Evolutionary conservation across 2,888 invertebrate genomes (phyloP), one percentile per base, ranked within the genome.

Genomic region (Masnerella sp.): DNA sequence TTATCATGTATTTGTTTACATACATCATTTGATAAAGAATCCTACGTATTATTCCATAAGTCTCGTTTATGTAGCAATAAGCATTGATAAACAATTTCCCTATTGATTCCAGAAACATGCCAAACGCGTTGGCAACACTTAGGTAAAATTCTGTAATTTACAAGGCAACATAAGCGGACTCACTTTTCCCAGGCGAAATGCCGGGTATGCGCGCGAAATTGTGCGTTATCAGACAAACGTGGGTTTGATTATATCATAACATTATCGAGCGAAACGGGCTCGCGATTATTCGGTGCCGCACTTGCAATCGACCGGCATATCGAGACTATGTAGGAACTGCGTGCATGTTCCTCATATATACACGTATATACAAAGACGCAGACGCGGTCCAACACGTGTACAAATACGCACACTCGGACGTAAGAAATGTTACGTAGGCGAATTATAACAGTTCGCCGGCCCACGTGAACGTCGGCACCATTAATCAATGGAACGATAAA

Each of bases 391-490:
- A n/a, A n/a, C 7, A 14, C 54, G 18, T 65, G 67, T 47, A 68
- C 64, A 67, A 43, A 68, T 65, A 58, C 28, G 11, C 0, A 28
- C 30, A 14, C 7, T 1, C 2, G 43, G 11, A 17, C 7, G 1
- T 32, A 72, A 20, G 45, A 61, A 52, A 52, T 51, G 38, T 64
- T 65, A 79, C 75, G 81, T 80, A 76, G 80, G 79, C 77, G 79
- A 82, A 81, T 78, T 81, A 78, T 80, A 82, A 79, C 81, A 82
- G 82, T 80, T 81, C 77, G 74, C 68, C 79, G 54, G 71, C 82
- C 81, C 78, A 82, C 81, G 78, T 77, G 17, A 74, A 77, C 75
- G 75, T 76, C 77, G 76, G 76, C 76, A 76, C 79, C 76, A 80
- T 81, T 80, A 80, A 71, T 81, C 81, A 81, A 78, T 77, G 64